These are phyloP conservation scores for Sebastes elongatus DNA, from an alignment of 2,797 vertebrate genomes.

Conservation along the genomic window DNA sequence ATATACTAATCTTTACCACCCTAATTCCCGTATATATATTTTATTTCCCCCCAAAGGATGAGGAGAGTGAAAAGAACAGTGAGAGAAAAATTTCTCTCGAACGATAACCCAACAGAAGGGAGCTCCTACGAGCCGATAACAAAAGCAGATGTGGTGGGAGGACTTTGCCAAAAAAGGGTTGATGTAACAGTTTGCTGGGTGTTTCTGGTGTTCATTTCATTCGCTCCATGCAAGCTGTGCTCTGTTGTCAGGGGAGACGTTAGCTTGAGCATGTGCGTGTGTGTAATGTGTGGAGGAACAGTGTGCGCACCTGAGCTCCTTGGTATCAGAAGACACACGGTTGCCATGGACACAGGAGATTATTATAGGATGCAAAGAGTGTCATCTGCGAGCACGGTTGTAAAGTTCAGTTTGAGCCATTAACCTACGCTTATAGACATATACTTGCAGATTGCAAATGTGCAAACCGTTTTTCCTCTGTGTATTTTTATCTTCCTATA, in stretches of 20 bases:
- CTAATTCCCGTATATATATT: background rate
- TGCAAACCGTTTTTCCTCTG: background rate
- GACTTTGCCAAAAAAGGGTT: slow-evolving; percentile 71
- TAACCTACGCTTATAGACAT: background rate
- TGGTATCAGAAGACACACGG: slow-evolving; percentile 57
- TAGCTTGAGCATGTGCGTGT: slow-evolving; percentile 22
- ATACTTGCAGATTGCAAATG: background rate
- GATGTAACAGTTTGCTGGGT: slow-evolving; percentile 79
- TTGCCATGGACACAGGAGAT: slow-evolving; percentile 68
- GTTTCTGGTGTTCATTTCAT: slow-evolving; percentile 77
- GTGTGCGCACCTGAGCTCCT: slow-evolving; percentile 61
- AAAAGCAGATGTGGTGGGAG: slow-evolving; percentile 80
- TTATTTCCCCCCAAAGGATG: background rate
- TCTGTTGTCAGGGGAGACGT: slow-evolving; percentile 72
- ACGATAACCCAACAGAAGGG: slow-evolving; percentile 46
- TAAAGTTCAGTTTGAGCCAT: slow-evolving; percentile 1
- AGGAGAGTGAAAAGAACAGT: slow-evolving; percentile 5
- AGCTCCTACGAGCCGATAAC: slow-evolving; percentile 65
- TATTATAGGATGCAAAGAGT: slow-evolving; percentile 61
- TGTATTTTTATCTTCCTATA: background rate
- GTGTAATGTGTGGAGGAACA: slow-evolving; percentile 54
- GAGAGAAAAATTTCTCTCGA: slow-evolving; percentile 37
- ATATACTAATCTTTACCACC: background rate
- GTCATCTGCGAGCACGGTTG: slow-evolving; percentile 13
- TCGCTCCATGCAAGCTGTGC: slow-evolving; percentile 72